Conservation (phyloP, 2,888 invertebrate genomes). For the Hylaea fasciaria region DNA sequence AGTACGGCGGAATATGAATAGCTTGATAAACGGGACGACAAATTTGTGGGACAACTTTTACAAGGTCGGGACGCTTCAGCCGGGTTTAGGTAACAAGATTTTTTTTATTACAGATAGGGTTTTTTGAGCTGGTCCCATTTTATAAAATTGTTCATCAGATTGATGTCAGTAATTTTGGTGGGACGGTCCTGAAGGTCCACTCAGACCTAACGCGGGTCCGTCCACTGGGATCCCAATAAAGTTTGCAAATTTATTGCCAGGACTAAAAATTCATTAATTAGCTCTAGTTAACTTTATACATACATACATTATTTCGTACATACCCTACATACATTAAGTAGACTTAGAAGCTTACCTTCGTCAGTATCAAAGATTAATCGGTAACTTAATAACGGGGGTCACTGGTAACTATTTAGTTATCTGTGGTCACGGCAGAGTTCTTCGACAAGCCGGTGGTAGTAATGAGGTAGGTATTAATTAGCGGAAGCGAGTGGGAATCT, state of each 20-base stretch:
- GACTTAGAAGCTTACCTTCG: no score
- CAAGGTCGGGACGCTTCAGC: conserved; percentile 2
- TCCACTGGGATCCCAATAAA: no score
- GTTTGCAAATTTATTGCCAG: no score
- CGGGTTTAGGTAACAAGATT: conserved; percentile 4
- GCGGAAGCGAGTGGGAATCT: conserved; percentile 26
- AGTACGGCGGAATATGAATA: conserved; percentile 19
- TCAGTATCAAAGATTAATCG: not conserved
- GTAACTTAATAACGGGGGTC: not conserved
- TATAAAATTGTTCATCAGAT: no score
- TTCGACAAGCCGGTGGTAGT: conserved; percentile 31
- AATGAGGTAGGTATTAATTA: conserved; percentile 58
- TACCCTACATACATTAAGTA: no score
- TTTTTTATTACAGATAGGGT: conserved; percentile 7
- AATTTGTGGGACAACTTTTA: conserved; percentile 7
- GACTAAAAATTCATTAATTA: no score
- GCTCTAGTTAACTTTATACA: no score
- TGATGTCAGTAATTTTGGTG: no score
- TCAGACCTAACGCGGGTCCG: no score
- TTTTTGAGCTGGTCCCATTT: not conserved
- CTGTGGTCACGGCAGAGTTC: not conserved
- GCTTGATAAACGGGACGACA: conserved; percentile 7
- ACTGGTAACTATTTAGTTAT: no score
- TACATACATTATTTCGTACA: no score
- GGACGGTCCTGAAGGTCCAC: no score